phyloP scores from a whole-genome alignment of 2,113 vertebrate species.

The Bubo scandiacus region DNA sequence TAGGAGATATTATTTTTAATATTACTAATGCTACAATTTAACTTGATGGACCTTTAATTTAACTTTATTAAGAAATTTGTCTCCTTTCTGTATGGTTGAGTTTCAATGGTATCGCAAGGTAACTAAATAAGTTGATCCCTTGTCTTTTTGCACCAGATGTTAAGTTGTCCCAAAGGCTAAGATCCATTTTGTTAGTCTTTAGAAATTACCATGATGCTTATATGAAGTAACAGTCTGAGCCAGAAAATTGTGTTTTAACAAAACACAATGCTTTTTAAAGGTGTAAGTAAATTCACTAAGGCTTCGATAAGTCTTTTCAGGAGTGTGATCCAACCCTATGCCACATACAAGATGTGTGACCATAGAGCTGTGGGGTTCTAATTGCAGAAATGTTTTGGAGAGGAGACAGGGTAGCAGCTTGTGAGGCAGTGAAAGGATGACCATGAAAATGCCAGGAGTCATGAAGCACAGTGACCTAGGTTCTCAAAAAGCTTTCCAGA shows the following conservation, averaged over 20 bases:
- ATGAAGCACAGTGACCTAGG: background rate
- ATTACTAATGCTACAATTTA: background rate
- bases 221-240: background rate
- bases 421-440: background rate
- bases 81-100: background rate
- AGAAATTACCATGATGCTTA: background rate
- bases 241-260: background rate
- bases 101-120: background rate
- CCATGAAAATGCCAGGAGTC: background rate
- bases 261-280: background rate
- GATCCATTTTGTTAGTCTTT: background rate
- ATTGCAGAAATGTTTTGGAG: background rate
- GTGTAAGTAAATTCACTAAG: background rate
- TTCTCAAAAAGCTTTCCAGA: background rate
- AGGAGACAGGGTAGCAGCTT: background rate
- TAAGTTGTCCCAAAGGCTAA: background rate
- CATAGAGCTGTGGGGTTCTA: background rate
- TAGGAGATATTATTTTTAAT: background rate
- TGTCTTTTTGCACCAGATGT: background rate
- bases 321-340: background rate
- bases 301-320: background rate
- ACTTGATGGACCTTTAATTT: background rate
- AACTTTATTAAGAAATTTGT: background rate
- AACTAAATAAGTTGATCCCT: background rate
- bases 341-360: background rate